phyloP scores from a whole-genome alignment of 2,797 vertebrate species.

The Acanthiza pusilla region DNA sequence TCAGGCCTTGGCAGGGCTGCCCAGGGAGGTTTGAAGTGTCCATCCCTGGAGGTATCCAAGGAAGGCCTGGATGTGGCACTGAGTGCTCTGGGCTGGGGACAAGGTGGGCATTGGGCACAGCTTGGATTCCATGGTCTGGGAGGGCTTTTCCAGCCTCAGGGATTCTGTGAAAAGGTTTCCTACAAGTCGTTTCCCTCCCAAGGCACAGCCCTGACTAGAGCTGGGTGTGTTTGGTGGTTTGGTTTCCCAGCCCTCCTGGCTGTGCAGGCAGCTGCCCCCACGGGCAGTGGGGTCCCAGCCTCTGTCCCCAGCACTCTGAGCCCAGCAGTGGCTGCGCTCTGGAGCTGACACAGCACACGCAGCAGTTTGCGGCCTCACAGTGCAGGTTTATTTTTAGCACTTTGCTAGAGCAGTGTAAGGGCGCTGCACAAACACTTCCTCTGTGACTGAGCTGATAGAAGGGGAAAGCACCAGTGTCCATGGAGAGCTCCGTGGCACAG shows the following conservation, averaged over 20 bases:
- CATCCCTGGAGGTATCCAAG: neutral
- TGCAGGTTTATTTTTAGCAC: neutral
- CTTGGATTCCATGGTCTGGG: rapidly evolving
- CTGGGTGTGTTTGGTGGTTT: rapidly evolving
- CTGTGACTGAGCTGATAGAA: rapidly evolving
- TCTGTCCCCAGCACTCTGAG: neutral
- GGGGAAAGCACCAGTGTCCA: rapidly evolving
- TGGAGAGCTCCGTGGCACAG: rapidly evolving
- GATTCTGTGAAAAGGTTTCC: neutral
- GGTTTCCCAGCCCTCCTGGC: neutral
- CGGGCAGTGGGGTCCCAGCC: rapidly evolving
- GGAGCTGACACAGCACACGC: neutral
- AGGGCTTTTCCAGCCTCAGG: neutral
- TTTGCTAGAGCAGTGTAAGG: neutral
- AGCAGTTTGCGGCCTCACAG: neutral
- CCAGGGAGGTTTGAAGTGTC: neutral
- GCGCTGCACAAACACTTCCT: neutral
- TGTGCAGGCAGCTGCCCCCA: neutral
- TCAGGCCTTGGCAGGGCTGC: neutral
- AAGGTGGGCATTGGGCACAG: rapidly evolving
- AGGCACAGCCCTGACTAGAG: neutral
- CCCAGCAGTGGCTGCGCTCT: rapidly evolving
- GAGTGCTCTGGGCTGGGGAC: rapidly evolving
- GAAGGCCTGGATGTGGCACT: rapidly evolving
- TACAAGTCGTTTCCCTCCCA: rapidly evolving